phyloP scores from a whole-genome alignment of 1,140 invertebrate species.

The Contarinia nasturtii region DNA sequence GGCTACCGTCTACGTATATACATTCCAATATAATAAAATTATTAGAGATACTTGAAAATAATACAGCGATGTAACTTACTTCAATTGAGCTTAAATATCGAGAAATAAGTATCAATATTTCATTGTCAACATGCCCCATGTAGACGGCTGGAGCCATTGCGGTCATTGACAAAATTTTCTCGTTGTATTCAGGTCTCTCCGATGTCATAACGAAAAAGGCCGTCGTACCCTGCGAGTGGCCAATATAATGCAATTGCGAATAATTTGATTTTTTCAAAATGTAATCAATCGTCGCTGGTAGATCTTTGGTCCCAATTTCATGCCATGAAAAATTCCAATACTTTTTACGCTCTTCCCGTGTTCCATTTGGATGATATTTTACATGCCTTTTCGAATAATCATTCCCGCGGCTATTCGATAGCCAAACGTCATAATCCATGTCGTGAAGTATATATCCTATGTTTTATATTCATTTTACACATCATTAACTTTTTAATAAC shows the following conservation, averaged over 20 bases:
- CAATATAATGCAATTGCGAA: slow-evolving; percentile 41
- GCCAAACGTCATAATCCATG: slow-evolving; percentile 34
- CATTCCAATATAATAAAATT: too few species aligned
- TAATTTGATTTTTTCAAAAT: slow-evolving; percentile 37
- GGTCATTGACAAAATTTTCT: slow-evolving; percentile 29
- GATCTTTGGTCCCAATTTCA: slow-evolving; percentile 56
- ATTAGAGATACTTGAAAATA: too few species aligned
- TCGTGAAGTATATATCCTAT: slow-evolving; percentile 35
- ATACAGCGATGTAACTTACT: not conserved
- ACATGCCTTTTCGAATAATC: slow-evolving; percentile 17
- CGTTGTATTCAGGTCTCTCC: slow-evolving; percentile 33
- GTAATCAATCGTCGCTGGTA: slow-evolving; percentile 57
- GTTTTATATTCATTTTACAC: slow-evolving; percentile 35
- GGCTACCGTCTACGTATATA: too few species aligned
- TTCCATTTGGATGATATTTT: not conserved
- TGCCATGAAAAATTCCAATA: slow-evolving; percentile 69
- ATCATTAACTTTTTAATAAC: slow-evolving; percentile 10
- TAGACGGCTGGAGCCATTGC: slow-evolving; percentile 38
- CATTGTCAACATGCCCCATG: slow-evolving; percentile 28
- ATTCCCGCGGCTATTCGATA: slow-evolving; percentile 24
- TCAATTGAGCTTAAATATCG: not conserved
- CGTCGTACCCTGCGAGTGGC: slow-evolving; percentile 38
- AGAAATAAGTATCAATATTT: slow-evolving; percentile 21
- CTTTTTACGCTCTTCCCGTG: slow-evolving; percentile 22
- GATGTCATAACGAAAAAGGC: slow-evolving; percentile 32